phyloP scores from a whole-genome alignment of 2,797 vertebrate species.

The Oreortyx pictus region DNA sequence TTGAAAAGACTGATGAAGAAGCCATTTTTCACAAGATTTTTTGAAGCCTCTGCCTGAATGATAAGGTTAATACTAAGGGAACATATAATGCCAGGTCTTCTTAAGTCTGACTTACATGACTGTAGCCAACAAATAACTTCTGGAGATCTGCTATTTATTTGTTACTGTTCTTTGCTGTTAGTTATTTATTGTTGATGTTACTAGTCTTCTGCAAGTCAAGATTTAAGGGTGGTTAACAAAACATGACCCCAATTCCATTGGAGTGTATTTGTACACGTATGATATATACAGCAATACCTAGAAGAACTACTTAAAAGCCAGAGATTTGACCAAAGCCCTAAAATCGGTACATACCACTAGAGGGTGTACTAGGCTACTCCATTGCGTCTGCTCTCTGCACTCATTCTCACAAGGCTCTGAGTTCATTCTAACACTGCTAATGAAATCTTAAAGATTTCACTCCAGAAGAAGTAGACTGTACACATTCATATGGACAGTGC shows the following conservation, averaged over 20 bases:
- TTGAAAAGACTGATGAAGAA: not conserved
- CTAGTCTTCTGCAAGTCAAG: not conserved
- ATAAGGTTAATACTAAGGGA: not conserved
- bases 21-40: not conserved
- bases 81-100: not conserved
- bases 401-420: not conserved
- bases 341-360: not conserved
- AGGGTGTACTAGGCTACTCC: not conserved
- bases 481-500: not conserved
- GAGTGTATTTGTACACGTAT: not conserved
- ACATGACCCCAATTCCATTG: not conserved
- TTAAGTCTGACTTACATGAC: not conserved
- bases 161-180: not conserved
- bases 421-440: accelerated
- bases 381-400: not conserved
- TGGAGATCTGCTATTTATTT: not conserved
- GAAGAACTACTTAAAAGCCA: not conserved
- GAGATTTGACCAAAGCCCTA: not conserved
- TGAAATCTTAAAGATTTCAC: not conserved
- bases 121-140: not conserved
- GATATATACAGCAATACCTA: not conserved
- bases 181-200: not conserved
- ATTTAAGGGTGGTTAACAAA: not conserved
- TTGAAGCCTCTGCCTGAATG: not conserved
- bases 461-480: not conserved